Evolutionary conservation across 2,888 invertebrate genomes (phyloP), one percentile per base, ranked within the genome.

Genomic region (Scaptomyza cyrtandrae): DNA sequence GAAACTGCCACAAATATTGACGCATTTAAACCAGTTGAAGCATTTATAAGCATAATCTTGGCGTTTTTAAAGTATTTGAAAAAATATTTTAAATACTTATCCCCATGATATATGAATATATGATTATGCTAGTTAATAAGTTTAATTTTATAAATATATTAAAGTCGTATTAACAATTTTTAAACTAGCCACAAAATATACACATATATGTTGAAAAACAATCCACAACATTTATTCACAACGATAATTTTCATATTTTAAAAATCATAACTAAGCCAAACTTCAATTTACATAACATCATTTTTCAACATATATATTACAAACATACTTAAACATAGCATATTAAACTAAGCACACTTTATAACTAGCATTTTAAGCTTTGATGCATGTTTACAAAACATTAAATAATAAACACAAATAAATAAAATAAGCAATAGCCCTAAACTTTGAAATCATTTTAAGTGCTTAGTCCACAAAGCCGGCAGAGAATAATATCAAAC

Each of bases 361-460:
- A 78, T 81, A 73, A 72, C 82, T 72, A 82, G 85, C 75, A 56
- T 67, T 76, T 86, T 90, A 90, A 90, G 90, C 80, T 85, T 89
- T 80, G 88, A 87, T 87, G 84, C 83, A 89, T 90, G 90, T 90
- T 90, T 90, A 77, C 87, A 89, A 90, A 90, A 90, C 90, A 89
- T 87, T 86, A 76, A 78, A 86, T 78, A 79, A 76, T 76, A 76
- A 75, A 75, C 54, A 60, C 69, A 71, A 59, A 75, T 68, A 71
- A 75, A 75, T 76, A 82, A 57, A 66, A 61, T 45, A 61, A 69
- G 60, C 48, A 39, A 52, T 63, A 75, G 41, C 19, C 24, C 44
- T 49, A 58, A 64, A 49, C 63, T 71, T 35, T 37, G 37, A 78
- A 69, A 59, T 80, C 58, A 63, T 78, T 79, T 66, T 24, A 41